Percentiles rank a stretch among this genome's conserved stretches.
These are phyloP conservation scores for Chionoecetes opilio DNA, from an alignment of 1,140 invertebrate genomes.

Conservation along the genomic window DNA sequence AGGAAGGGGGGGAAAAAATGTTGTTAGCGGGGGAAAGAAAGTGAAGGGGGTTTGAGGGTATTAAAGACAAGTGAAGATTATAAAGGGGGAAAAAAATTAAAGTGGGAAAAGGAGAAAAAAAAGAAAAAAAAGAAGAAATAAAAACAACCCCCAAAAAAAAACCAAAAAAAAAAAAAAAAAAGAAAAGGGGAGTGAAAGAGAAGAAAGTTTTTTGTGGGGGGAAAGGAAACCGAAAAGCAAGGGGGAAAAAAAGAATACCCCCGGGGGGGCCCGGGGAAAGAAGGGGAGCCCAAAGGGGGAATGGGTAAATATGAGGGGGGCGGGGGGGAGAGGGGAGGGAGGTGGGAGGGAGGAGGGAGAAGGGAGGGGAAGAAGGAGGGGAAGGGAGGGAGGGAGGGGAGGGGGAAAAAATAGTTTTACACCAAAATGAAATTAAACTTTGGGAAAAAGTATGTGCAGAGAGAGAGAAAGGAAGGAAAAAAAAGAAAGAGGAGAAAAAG, in stretches of 20 bases:
- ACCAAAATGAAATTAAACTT: not conserved
- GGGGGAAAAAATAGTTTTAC: too few relatives aligned
- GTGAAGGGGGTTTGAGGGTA: not conserved
- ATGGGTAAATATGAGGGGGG: not conserved
- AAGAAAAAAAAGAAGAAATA: too few relatives aligned
- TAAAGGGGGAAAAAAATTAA: not conserved
- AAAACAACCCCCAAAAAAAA: too few relatives aligned
- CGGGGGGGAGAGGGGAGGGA: not conserved
- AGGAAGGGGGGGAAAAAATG: not conserved
- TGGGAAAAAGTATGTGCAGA: not conserved
- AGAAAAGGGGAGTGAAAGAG: too few relatives aligned
- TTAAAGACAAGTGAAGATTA: not conserved
- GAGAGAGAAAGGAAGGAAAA: not conserved
- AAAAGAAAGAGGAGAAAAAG: not conserved
- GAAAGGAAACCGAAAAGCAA: too few relatives aligned
- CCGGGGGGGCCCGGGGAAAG: not conserved
- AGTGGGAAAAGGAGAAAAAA: not conserved
- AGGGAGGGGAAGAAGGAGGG: not conserved
- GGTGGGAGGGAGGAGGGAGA: not conserved
- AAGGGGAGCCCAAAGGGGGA: not conserved
- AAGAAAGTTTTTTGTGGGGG: not conserved
- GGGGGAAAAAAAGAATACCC: not conserved
- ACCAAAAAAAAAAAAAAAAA: too few relatives aligned
- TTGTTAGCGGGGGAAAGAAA: too few relatives aligned
- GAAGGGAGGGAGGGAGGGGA: not conserved